Evolutionary conservation across 2,888 invertebrate species (phyloP).

Genomic region (Autographa gamma): DNA sequence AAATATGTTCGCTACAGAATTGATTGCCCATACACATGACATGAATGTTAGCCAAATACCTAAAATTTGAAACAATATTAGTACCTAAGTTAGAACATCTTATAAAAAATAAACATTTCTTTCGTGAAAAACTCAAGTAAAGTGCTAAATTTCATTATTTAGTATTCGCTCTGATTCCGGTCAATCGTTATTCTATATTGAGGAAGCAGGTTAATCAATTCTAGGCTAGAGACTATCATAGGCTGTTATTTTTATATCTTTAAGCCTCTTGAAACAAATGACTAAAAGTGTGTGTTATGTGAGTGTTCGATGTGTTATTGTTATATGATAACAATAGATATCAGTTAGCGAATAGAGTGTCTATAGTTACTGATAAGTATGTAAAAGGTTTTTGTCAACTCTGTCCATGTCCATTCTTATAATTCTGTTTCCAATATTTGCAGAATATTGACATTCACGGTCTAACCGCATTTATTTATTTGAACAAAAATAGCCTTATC

Average conservation of each 20-base stretch:
- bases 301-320: not conserved
- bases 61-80: no score
- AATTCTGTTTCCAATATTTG: not conserved
- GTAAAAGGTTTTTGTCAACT: not conserved
- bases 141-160: no score
- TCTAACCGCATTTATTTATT: no score
- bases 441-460: no score
- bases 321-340: not conserved
- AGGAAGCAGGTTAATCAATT: constrained; percentile 1
- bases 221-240: not conserved
- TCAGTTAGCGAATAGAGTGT: not conserved
- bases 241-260: not conserved
- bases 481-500: no score
- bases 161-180: not conserved
- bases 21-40: no score
- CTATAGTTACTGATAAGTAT: not conserved
- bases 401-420: not conserved
- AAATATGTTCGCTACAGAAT: no score
- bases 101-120: no score
- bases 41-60: no score
- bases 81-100: no score
- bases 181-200: not conserved
- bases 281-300: not conserved
- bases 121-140: no score
- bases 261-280: constrained; percentile 1